A percentile compares a stretch with the other conserved stretches of the same genome.
These are phyloP conservation scores for Hormaphis cornu DNA, from an alignment of 1,140 invertebrate genomes.

Conservation along the genomic window DNA sequence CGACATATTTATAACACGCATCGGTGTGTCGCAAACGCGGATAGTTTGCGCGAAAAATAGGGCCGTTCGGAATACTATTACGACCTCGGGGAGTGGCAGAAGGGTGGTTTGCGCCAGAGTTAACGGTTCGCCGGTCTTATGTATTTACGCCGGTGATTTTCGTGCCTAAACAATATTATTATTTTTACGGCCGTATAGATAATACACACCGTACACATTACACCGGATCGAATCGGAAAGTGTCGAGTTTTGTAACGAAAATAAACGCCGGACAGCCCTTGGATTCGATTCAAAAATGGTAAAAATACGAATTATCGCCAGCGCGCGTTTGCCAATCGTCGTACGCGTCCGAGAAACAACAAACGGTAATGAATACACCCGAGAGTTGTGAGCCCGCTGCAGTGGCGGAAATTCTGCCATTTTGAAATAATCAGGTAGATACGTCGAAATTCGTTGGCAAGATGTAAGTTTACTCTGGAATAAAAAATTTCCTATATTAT, in stretches of 20 bases:
- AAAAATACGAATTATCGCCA: not conserved
- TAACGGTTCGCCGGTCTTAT: conserved; percentile 20
- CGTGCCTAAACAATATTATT: not conserved
- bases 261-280: conserved; percentile 20
- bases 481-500: too few species aligned
- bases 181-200: too few species aligned
- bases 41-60: not conserved
- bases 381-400: too few species aligned
- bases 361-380: too few species aligned
- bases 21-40: not conserved
- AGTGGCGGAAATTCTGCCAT: too few species aligned
- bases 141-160: not conserved
- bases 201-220: not conserved
- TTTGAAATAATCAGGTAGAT: too few species aligned
- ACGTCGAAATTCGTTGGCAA: too few species aligned
- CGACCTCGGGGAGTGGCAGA: not conserved
- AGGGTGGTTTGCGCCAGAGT: conserved; percentile 5
- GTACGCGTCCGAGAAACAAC: too few species aligned
- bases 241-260: conserved; percentile 20
- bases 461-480: too few species aligned
- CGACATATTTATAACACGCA: too few species aligned
- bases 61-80: not conserved
- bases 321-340: conserved; percentile 6
- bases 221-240: conserved; percentile 18
- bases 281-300: conserved; percentile 26